Evolutionary conservation across 2,888 invertebrate species (phyloP), one percentile per base, ranked within the genome.

Genomic region (Apocheima hispidaria): DNA sequence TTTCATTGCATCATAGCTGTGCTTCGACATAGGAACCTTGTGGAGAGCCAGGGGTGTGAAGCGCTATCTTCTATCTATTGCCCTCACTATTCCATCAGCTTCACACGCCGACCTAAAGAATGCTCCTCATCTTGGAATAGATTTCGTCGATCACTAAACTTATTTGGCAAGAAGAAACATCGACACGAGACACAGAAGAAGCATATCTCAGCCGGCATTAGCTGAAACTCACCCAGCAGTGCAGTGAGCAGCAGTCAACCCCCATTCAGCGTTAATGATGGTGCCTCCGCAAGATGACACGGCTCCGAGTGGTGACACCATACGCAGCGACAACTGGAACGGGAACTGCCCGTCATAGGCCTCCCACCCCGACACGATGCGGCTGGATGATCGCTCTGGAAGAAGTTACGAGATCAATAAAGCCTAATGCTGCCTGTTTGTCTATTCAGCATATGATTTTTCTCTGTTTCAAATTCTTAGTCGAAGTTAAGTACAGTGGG

Each of bases 351-450:
- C 87, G 0, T 68, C 67, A 1, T 52, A 21, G 0, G 90, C 88
- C 44, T 87, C 87, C 88, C 87, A 90, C 72, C 90, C 90, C 30
- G 88, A 86, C 20, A 85, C 85, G 43, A 86, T 85, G 38, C 60
- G 65, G 20, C 58, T 53, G 14, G 33, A 46, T 33, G 51, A 28
- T 7, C 43, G 28, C 44, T 54, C 64, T 57, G 50, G 5, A 30
- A 54, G 56, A 44, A 16, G 10, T 44, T 16, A 26, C n/a, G 7
- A 23, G n/a, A 14, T 23, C 10, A 14, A 16, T 14, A 9, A n/a
- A 20, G 21, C 2, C 26, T 18, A 16, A 36, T 2, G 3, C 1
- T n/a, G n/a, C n/a, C n/a, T n/a, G n/a, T n/a, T n/a, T n/a, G n/a
- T n/a, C n/a, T n/a, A n/a, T n/a, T n/a, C n/a, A n/a, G n/a, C n/a